Percentiles rank a stretch among this genome's conserved stretches.
Conservation (phyloP, 1,140 invertebrate species). For the Penaeus chinensis region DNA sequence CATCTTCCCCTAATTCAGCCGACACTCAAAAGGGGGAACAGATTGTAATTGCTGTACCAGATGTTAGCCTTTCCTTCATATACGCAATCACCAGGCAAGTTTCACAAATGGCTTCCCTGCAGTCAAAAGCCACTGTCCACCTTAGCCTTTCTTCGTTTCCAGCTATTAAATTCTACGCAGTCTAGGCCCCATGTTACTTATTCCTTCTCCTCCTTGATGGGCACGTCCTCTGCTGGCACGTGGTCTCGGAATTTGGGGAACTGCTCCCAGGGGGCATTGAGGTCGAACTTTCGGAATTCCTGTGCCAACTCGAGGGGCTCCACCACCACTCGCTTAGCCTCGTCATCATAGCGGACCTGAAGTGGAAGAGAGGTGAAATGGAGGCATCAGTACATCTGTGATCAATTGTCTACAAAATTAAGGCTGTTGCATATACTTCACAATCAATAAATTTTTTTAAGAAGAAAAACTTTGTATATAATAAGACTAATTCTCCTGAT, state of each 20-base stretch:
- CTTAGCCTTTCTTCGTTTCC: no score
- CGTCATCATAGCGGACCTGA: constrained; percentile 95
- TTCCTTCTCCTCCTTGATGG: constrained; percentile 45
- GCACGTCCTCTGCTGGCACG: constrained; percentile 30
- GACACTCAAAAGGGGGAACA: no score
- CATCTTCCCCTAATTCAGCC: no score
- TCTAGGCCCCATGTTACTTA: not conserved
- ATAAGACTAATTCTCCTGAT: not conserved
- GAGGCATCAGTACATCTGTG: not conserved
- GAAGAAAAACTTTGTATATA: not conserved
- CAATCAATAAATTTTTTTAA: not conserved
- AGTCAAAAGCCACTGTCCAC: no score
- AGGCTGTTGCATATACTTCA: not conserved
- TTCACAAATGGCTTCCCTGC: no score
- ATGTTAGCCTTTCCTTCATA: no score
- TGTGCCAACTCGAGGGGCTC: constrained; percentile 97
- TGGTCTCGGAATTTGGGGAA: constrained; percentile 75
- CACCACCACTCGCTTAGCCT: constrained; percentile 91
- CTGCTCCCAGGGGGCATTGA: constrained; percentile 96
- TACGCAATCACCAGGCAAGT: no score
- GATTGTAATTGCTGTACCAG: no score
- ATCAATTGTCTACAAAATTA: not conserved
- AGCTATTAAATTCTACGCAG: no score
- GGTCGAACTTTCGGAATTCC: constrained; percentile 97
- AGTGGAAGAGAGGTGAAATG: constrained; percentile 48